A percentile compares a stretch with the other conserved stretches of the same genome.
These are phyloP conservation scores for Rhadina sibilatrix DNA, from an alignment of 2,113 vertebrate species.

Conservation along the genomic window DNA sequence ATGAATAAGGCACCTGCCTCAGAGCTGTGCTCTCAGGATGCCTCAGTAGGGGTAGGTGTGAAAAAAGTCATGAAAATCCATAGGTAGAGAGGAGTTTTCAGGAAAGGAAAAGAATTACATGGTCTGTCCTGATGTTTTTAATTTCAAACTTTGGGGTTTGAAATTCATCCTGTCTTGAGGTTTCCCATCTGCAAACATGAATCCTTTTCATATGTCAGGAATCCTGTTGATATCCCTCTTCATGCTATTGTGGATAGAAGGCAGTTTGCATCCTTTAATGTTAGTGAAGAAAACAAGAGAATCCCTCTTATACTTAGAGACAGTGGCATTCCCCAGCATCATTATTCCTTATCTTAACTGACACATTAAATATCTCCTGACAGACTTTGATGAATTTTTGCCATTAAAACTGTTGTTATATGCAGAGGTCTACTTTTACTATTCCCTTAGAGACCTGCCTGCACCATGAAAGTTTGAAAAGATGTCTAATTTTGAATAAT, in stretches of 20 bases:
- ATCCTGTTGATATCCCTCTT: background rate
- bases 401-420: slow-evolving; percentile 66
- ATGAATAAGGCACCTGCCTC: background rate
- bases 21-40: background rate
- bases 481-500: slow-evolving; percentile 57
- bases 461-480: slow-evolving; percentile 56
- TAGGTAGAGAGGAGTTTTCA: background rate
- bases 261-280: background rate
- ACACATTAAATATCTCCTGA: slow-evolving; percentile 62
- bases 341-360: slow-evolving; percentile 53
- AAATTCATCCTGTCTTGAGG: background rate
- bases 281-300: slow-evolving; percentile 25
- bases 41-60: background rate
- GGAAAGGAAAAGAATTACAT: background rate
- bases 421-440: slow-evolving; percentile 34
- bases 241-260: background rate
- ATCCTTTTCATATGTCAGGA: background rate
- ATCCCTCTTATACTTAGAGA: slow-evolving; percentile 5
- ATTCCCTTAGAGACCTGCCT: slow-evolving; percentile 44
- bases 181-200: background rate
- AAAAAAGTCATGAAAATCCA: background rate
- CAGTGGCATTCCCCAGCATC: background rate
- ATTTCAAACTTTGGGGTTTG: background rate
- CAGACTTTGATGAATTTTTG: slow-evolving; percentile 68
- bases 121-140: background rate